phyloP scores from a whole-genome alignment of 92 coral and sea anemone species.

The Porites evermanni region DNA sequence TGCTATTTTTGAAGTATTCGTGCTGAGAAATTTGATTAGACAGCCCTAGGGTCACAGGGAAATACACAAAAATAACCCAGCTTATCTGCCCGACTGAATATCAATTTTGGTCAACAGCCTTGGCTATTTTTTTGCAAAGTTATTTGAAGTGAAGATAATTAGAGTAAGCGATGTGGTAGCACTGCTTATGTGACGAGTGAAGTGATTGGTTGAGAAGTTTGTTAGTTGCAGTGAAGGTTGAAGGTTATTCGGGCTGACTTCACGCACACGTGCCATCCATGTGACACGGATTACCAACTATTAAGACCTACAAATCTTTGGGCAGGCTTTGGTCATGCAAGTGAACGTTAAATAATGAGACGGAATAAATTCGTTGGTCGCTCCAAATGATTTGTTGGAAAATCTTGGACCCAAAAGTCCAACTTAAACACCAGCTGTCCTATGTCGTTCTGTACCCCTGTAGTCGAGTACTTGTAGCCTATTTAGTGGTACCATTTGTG shows the following conservation, averaged over 20 bases:
- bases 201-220: slow-evolving; percentile 24
- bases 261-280: slow-evolving; percentile 29
- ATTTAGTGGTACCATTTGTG: too few relatives aligned
- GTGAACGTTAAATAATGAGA: too few relatives aligned
- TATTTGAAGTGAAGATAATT: slow-evolving; percentile 28
- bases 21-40: slow-evolving; percentile 32
- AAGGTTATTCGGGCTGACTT: slow-evolving; percentile 14
- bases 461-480: too few relatives aligned
- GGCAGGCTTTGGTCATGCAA: too few relatives aligned
- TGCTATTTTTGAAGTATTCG: slow-evolving; percentile 26
- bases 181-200: neutral
- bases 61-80: slow-evolving; percentile 1
- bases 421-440: too few relatives aligned
- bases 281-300: neutral
- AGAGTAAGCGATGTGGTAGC: slow-evolving; percentile 10
- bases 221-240: slow-evolving; percentile 20
- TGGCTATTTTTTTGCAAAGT: neutral
- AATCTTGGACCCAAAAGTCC: too few relatives aligned
- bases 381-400: too few relatives aligned
- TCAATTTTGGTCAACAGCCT: slow-evolving; percentile 12
- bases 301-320: too few relatives aligned
- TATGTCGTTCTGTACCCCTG: too few relatives aligned
- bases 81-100: neutral
- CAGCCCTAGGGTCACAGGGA: slow-evolving; percentile 15
- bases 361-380: too few relatives aligned